phyloP scores from a whole-genome alignment of 2,888 invertebrate genomes.

The Hydraecia micacea region DNA sequence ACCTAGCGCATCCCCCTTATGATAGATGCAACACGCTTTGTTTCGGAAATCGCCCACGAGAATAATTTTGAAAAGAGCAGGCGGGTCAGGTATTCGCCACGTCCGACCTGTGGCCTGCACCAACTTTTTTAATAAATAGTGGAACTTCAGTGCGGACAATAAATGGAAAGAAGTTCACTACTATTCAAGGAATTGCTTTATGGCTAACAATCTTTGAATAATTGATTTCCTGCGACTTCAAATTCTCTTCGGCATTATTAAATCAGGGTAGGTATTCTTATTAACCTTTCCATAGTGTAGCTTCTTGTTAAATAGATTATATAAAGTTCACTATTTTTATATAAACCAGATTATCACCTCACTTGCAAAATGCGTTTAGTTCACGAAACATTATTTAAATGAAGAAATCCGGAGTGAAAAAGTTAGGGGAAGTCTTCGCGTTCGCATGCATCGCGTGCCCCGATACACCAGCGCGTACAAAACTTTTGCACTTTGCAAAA shows the following conservation, averaged over 20 bases:
- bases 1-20: not conserved
- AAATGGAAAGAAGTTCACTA: slow-evolving; percentile 66
- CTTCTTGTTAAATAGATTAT: not conserved
- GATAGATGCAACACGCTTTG: slow-evolving; percentile 88
- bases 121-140: slow-evolving; percentile 74
- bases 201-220: slow-evolving; percentile 55
- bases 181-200: slow-evolving; percentile 65
- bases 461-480: slow-evolving; percentile 78
- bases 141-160: slow-evolving; percentile 66
- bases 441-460: slow-evolving; percentile 81
- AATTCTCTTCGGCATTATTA: slow-evolving; percentile 12
- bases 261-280: slow-evolving; percentile 9
- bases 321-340: slow-evolving; percentile 20
- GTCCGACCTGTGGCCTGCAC: slow-evolving; percentile 66
- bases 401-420: slow-evolving; percentile 82
- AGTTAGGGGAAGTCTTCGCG: slow-evolving; percentile 76
- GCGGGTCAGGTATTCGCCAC: slow-evolving; percentile 68
- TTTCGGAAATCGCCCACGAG: slow-evolving; percentile 89
- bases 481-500: slow-evolving; percentile 87
- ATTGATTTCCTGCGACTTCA: slow-evolving; percentile 39
- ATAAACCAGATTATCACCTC: slow-evolving; percentile 51
- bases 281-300: not conserved
- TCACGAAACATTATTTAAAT: slow-evolving; percentile 81
- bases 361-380: slow-evolving; percentile 73
- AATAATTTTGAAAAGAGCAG: slow-evolving; percentile 80